Conservation (phyloP, 2,888 invertebrate genomes). For the Agrotis ipsilon region DNA sequence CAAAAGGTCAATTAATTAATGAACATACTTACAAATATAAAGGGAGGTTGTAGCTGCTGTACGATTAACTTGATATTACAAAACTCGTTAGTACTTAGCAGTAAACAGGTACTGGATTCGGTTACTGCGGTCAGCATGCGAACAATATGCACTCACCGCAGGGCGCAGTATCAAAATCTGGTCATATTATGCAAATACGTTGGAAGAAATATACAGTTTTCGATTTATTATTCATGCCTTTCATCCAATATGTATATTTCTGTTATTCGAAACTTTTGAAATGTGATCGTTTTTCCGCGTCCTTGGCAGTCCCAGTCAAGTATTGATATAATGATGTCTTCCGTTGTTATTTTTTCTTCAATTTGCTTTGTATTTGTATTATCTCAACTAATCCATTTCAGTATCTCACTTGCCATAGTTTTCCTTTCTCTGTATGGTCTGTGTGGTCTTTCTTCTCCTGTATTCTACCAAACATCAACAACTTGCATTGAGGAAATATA, state of each 20-base stretch:
- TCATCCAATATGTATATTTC: conserved; percentile 8
- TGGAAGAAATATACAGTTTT: conserved; percentile 26
- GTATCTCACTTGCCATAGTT: background rate
- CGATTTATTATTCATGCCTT: conserved; percentile 20
- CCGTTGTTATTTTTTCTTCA: background rate
- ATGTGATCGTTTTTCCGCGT: conserved; percentile 9
- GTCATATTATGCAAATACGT: conserved; percentile 34
- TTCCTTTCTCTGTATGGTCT: background rate
- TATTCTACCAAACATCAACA: background rate
- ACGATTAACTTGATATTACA: conserved; percentile 48
- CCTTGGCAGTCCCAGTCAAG: background rate
- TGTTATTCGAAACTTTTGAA: conserved; percentile 19
- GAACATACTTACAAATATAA: conserved; percentile 1
- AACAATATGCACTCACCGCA: conserved; percentile 65
- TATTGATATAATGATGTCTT: background rate
- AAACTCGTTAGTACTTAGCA: conserved; percentile 47
- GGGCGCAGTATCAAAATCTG: conserved; percentile 48
- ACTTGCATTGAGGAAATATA: background rate
- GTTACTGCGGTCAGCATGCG: conserved; percentile 65
- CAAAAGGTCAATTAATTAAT: conserved; percentile 13
- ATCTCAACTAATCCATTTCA: background rate
- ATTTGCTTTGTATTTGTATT: background rate
- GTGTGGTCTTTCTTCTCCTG: background rate
- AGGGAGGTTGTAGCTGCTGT: conserved; percentile 15
- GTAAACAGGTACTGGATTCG: conserved; percentile 57